phyloP scores from a whole-genome alignment of 2,888 invertebrate species.

The Marasmarcha lunaedactyla region DNA sequence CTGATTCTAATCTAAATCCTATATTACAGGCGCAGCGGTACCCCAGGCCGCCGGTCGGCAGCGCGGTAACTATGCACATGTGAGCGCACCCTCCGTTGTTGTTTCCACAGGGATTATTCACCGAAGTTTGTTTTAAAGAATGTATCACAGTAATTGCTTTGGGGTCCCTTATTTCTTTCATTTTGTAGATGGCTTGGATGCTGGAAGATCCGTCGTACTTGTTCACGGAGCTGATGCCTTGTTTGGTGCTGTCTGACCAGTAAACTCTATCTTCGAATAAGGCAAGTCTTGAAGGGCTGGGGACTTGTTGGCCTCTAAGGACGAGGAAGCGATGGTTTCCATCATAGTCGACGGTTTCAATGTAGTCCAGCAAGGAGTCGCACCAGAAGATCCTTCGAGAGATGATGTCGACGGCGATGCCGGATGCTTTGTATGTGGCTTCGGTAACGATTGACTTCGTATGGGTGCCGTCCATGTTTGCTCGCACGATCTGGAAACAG shows the following conservation, averaged over 20 bases:
- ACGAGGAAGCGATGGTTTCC: conserved; percentile 86
- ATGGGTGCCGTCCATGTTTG: conserved; percentile 95
- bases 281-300: conserved; percentile 85
- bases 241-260: conserved; percentile 93
- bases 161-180: conserved; percentile 84
- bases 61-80: conserved; percentile 91
- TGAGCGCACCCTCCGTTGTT: conserved; percentile 93
- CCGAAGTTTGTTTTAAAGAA: conserved; percentile 79
- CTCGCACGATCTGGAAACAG: conserved; percentile 73
- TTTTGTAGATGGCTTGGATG: conserved; percentile 83
- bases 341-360: conserved; percentile 95
- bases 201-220: conserved; percentile 85
- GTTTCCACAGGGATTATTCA: conserved; percentile 85
- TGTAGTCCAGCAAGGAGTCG: conserved; percentile 93
- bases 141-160: conserved; percentile 88
- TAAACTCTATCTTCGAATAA: conserved; percentile 88
- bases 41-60: conserved; percentile 78
- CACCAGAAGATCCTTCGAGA: conserved; percentile 95
- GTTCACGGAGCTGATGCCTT: conserved; percentile 88
- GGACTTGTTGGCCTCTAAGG: conserved; percentile 85
- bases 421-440: conserved; percentile 94
- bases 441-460: conserved; percentile 87
- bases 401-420: conserved; percentile 91
- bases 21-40: conserved; percentile 93
- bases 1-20: conserved; percentile 81